Conservation (phyloP, 2,113 vertebrate species). For the Varanus salvator region DNA sequence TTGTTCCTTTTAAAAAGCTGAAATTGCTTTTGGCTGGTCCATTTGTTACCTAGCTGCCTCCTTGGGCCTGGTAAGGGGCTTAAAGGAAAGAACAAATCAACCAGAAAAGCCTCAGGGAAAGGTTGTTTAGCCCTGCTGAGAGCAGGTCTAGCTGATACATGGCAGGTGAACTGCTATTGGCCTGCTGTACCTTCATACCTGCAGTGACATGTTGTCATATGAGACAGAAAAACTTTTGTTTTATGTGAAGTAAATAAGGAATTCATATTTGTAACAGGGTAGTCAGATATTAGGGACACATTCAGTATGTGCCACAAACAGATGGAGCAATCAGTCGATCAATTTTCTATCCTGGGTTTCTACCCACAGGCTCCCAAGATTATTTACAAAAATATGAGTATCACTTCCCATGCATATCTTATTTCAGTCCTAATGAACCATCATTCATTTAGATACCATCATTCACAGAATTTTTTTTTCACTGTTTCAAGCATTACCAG, state of each 20-base stretch:
- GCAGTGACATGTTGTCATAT: neutral
- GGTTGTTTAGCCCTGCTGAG: constrained; percentile 41
- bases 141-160: neutral
- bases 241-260: constrained; percentile 15
- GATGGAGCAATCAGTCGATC: no score
- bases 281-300: no score
- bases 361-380: no score
- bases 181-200: neutral
- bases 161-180: neutral
- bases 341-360: no score
- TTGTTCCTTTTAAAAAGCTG: constrained; percentile 69
- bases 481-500: no score
- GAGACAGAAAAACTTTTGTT: constrained; percentile 14
- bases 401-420: no score
- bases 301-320: no score
- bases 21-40: constrained; percentile 69
- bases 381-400: no score
- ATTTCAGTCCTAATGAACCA: no score
- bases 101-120: constrained; percentile 57
- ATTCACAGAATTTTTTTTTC: no score
- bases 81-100: constrained; percentile 48
- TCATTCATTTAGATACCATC: no score
- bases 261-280: neutral
- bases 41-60: constrained; percentile 43
- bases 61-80: constrained; percentile 63